Evolutionary conservation across 2,113 vertebrate species (phyloP).

Genomic region (Phaethornis superciliosus): DNA sequence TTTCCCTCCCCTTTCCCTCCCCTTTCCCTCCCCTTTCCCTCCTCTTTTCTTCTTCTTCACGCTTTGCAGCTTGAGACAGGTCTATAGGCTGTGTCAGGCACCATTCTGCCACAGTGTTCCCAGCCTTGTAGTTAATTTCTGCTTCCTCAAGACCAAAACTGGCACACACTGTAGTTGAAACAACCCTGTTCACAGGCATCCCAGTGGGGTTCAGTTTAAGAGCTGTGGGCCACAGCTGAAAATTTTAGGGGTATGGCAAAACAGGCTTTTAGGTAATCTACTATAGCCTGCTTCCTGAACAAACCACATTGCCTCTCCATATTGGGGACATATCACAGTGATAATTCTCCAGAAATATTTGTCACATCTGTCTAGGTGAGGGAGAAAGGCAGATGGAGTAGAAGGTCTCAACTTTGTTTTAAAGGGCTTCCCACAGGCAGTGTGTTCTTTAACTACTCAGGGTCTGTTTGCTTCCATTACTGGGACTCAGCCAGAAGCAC

Average conservation of each 20-base stretch:
- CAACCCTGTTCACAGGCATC: not conserved
- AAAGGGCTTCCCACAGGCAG: not conserved
- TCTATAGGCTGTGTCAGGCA: not conserved
- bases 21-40: no score
- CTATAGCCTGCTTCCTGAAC: not conserved
- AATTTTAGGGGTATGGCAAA: no score
- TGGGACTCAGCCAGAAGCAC: not conserved
- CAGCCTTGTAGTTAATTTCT: not conserved
- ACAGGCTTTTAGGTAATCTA: not conserved
- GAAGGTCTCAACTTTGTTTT: not conserved
- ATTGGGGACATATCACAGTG: not conserved
- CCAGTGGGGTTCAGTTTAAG: not conserved
- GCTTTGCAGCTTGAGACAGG: not conserved
- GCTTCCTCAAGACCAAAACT: not conserved
- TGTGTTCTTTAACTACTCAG: not conserved
- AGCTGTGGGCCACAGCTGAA: not conserved
- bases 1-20: no score
- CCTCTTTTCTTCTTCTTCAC: no score
- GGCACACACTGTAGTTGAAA: not conserved
- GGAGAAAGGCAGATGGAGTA: not conserved
- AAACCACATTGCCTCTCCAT: not conserved
- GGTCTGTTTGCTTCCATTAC: not conserved
- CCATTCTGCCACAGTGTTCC: not conserved
- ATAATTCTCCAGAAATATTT: not conserved
- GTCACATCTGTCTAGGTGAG: not conserved